phyloP scores from a whole-genome alignment of 2,113 vertebrate species.

The Pungitius pungitius region DNA sequence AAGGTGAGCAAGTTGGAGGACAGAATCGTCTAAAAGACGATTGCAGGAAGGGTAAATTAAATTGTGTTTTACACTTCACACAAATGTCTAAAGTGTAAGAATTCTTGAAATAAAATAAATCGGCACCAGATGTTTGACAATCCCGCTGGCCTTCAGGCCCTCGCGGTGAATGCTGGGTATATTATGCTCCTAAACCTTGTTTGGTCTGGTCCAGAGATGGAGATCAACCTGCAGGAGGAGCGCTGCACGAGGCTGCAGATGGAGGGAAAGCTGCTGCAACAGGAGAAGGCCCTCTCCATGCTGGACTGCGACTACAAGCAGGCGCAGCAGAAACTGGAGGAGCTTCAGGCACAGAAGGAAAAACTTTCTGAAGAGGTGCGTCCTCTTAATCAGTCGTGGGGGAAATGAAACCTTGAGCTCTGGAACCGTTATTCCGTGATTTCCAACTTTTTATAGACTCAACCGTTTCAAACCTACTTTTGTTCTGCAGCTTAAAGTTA shows the following conservation, averaged over 20 bases:
- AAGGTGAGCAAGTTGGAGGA: constrained; percentile 78
- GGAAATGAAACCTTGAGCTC: neutral
- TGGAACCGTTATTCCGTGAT: neutral
- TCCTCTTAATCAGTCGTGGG: constrained; percentile 4
- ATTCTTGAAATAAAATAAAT: constrained; percentile 1
- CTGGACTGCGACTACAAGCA: constrained; percentile 95
- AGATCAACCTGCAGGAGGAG: constrained; percentile 91
- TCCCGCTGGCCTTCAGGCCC: neutral
- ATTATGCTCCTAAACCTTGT: neutral
- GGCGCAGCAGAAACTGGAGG: constrained; percentile 85
- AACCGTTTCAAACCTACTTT: neutral
- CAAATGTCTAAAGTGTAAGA: neutral
- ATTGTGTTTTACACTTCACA: neutral
- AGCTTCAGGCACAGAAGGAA: constrained; percentile 87
- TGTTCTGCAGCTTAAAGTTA: neutral
- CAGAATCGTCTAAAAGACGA: neutral
- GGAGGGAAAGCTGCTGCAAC: constrained; percentile 89
- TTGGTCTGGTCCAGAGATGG: constrained; percentile 84
- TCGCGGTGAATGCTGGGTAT: neutral
- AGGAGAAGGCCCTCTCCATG: constrained; percentile 90
- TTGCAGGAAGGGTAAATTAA: neutral
- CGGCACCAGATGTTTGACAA: neutral
- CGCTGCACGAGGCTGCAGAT: constrained; percentile 87
- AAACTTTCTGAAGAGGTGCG: constrained; percentile 90
- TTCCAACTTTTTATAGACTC: neutral